Base-by-base conservation (phyloP, 2,888 invertebrate genomes). In the Drosophila quinaria region DNA sequence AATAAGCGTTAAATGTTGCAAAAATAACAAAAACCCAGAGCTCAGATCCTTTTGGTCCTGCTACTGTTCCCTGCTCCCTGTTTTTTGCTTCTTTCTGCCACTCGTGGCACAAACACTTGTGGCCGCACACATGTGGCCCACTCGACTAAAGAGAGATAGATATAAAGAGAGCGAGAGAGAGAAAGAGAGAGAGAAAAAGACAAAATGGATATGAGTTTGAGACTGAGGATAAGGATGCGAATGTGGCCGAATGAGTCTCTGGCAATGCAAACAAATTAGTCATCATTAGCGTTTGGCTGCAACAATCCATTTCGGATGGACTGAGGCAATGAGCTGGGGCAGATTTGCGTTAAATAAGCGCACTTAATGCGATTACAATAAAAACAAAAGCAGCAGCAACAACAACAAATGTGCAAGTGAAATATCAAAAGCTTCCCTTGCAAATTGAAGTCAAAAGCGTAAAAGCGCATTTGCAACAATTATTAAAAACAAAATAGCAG, bases 271-370 rank as follows among this genome's bases (percentile, higher is more conserved):
- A 91, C 90, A 91, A 91, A 91, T 91, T 91, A 91, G 91, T 90
- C 90, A 91, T 91, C 91, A 91, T 91, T 91, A 91, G 91, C 91
- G 88, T 90, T 89, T 80, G 76, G 67, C 79, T 78, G 75, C 78
- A 74, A 72, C 80, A 66, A 74, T 56, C 37, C 37, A 29, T 31
- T 9, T 9, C 2, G 49, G 47, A 44, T 41, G 62, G 22, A 39
- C 52, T 70, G 70, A 15, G 74, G 64, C 70, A 60, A 46, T 60
- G 64, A 70, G 64, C 77, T 70, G 82, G 79, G 80, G 74, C 82
- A 87, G 86, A 89, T 89, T 91, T 91, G 82, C 90, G 90, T 91
- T 90, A 91, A 91, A 91, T 90, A 91, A 91, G 91, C 90, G 91
- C 81, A 91, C 78, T 91, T 91, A 91, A 91, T 91, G 87, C 88